Evolutionary conservation across 2,888 invertebrate species (phyloP).

Genomic region (Papilio elwesi): DNA sequence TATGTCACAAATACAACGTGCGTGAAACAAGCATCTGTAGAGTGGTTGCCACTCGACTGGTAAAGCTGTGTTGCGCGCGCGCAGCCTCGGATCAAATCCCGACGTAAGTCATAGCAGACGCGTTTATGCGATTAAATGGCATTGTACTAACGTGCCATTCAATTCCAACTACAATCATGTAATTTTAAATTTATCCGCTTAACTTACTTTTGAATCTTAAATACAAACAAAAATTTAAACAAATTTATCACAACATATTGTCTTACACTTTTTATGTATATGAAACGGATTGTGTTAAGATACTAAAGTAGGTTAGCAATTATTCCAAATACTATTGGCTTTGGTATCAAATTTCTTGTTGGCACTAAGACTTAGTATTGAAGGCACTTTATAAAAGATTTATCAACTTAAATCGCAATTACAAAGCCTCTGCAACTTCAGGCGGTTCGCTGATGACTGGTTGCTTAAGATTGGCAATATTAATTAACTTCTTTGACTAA

Average conservation of each 20-base stretch:
- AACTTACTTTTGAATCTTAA: neutral
- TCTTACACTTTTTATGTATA: neutral
- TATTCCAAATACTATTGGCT: neutral
- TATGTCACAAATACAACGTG: slow-evolving; percentile 33
- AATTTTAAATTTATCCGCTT: neutral
- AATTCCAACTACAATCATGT: neutral
- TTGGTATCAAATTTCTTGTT: neutral
- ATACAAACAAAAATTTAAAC: neutral
- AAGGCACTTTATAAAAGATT: slow-evolving; percentile 9
- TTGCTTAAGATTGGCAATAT: slow-evolving; percentile 25
- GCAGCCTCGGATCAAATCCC: slow-evolving; percentile 52
- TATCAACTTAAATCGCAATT: slow-evolving; percentile 11
- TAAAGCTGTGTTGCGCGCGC: slow-evolving; percentile 52
- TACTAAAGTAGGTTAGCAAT: slow-evolving; percentile 32
- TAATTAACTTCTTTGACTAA: slow-evolving; percentile 32
- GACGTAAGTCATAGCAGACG: slow-evolving; percentile 52
- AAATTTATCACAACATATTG: neutral
- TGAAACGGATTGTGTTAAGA: slow-evolving; percentile 16
- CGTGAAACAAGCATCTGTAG: slow-evolving; percentile 55
- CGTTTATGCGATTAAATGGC: slow-evolving; percentile 32
- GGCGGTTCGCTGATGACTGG: slow-evolving; percentile 2
- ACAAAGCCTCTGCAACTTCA: slow-evolving; percentile 13
- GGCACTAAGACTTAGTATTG: neutral
- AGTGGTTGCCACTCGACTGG: slow-evolving; percentile 58
- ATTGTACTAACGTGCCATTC: slow-evolving; percentile 19